These are phyloP conservation scores for Drosophila sproati DNA, from an alignment of 1,140 invertebrate genomes.

Conservation along the genomic window DNA sequence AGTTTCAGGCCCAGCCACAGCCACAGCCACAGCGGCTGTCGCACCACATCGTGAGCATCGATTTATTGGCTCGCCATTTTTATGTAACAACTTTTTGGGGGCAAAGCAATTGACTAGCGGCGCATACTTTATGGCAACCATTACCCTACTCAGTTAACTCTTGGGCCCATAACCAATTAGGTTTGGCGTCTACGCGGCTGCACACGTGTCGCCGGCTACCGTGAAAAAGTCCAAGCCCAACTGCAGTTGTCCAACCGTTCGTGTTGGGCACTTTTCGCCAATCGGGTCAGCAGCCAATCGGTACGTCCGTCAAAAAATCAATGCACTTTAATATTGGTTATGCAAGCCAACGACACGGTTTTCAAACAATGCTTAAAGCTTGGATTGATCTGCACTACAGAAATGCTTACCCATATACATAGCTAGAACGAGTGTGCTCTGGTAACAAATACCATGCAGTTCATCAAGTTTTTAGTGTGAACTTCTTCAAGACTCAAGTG, in stretches of 20 bases:
- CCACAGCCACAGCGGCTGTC: not conserved
- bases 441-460: no score
- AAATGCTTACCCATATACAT: no score
- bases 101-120: slow-evolving; percentile 37
- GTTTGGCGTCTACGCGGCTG: slow-evolving; percentile 7
- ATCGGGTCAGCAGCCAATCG: slow-evolving; percentile 45
- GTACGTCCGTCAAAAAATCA: slow-evolving; percentile 31
- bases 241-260: slow-evolving; percentile 6
- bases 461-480: no score
- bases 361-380: no score
- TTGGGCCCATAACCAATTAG: slow-evolving; percentile 13
- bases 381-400: no score
- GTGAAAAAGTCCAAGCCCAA: not conserved
- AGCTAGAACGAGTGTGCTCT: no score
- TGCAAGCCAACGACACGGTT: no score
- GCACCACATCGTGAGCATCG: slow-evolving; percentile 44
- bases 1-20: no score
- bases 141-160: slow-evolving; percentile 28
- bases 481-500: no score
- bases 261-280: slow-evolving; percentile 10
- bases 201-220: slow-evolving; percentile 44
- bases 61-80: slow-evolving; percentile 63
- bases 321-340: slow-evolving; percentile 4
- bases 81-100: slow-evolving; percentile 44
- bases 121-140: slow-evolving; percentile 23